Base-by-base conservation (phyloP, 2,888 invertebrate genomes). In the Hirtodrosophila cameraria region DNA sequence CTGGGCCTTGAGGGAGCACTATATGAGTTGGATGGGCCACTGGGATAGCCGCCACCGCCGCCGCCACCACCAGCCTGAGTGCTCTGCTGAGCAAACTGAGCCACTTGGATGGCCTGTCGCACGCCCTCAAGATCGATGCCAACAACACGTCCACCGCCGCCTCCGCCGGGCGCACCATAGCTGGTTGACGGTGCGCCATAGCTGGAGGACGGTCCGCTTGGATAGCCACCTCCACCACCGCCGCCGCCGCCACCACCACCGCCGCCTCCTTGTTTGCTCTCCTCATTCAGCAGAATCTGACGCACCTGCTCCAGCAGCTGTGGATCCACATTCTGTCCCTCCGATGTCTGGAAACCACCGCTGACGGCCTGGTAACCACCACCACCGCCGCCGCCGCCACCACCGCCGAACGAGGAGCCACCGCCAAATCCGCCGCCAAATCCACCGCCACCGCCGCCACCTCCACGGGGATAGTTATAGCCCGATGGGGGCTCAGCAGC, bases 61-160 rank as follows among this genome's bases (percentile, higher is more conserved):
- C 92, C 91, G 35, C 91, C 91, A 75, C 92, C n/a, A n/a, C n/a
- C 91, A 35, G 91, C 90, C 78, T 92, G 82, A 61, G 93, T 91
- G 90, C 92, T 92, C 70, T 92, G 90, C 92, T 96, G 96, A 79
- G 94, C 93, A 93, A 94, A 96, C 88, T 96, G 96, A 35, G 96
- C 96, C 69, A 96, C 96, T 90, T 96, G 96, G 91, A 96, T 95
- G 80, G 96, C 96, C 86, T 96, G 96, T 87, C 95, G 95, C 87
- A 96, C 95, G 69, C 95, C 96, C 86, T 96, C 96, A 70, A 96
- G 94, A 91, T 96, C 94, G 91, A 96, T 94, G 75, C 96, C 96
- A 76, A 96, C 95, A 53, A 96, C 96, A 60, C 90, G 89, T 23
- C 90, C 90, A 13, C 90, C 90, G 15, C 89, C 89, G 16, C 80